A percentile compares a stretch with the other conserved stretches of the same genome.
Conservation (phyloP, 1,140 invertebrate genomes). For the Cydia splendana region DNA sequence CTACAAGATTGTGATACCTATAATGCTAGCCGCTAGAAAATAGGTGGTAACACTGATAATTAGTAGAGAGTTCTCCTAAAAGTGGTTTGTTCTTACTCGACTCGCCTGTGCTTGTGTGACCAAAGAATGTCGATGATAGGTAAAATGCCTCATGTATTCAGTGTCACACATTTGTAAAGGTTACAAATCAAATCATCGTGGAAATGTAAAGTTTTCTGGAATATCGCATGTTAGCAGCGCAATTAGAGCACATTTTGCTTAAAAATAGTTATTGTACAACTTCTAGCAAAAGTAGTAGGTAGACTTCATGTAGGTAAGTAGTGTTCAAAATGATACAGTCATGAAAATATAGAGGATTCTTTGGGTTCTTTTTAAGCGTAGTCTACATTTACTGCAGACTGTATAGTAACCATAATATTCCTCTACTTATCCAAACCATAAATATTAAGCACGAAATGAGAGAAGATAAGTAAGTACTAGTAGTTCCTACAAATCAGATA, state of each 20-base stretch:
- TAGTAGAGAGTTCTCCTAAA: not conserved
- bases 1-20: no score
- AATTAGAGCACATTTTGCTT: not conserved
- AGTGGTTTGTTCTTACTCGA: not conserved
- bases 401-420: no score
- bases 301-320: not conserved
- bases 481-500: no score
- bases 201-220: not conserved
- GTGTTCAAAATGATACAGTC: not conserved
- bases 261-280: not conserved
- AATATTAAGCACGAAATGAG: no score
- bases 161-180: not conserved
- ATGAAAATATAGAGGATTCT: not conserved
- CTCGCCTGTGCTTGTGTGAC: not conserved
- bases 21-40: no score
- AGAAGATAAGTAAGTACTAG: no score
- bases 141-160: not conserved
- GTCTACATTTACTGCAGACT: no score
- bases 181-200: not conserved
- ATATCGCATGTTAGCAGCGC: not conserved
- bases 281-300: not conserved
- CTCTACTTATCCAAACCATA: no score
- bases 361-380: no score
- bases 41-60: no score
- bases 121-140: not conserved